phyloP scores from a whole-genome alignment of 2,113 vertebrate genomes.

The Trachemys scripta region DNA sequence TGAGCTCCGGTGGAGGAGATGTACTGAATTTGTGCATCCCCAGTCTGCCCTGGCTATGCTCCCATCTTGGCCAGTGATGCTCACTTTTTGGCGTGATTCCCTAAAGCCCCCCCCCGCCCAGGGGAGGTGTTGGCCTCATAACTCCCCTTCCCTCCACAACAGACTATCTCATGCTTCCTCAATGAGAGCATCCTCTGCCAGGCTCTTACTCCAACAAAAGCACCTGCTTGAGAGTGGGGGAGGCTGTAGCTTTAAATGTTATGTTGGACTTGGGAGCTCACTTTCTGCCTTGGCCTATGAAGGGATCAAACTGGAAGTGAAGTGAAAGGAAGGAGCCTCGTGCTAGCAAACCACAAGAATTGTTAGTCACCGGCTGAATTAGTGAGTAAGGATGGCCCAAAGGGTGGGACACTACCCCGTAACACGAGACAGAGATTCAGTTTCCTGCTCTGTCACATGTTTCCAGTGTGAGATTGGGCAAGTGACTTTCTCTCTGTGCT shows the following conservation, averaged over 20 bases:
- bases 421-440: neutral
- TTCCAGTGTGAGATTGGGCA: neutral
- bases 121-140: neutral
- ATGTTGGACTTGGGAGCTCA: neutral
- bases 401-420: neutral
- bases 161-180: neutral
- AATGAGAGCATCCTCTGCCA: neutral
- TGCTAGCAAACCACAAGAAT: neutral
- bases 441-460: neutral
- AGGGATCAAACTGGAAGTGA: neutral
- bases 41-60: neutral
- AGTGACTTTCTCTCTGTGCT: neutral
- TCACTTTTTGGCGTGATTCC: neutral
- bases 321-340: neutral
- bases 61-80: neutral
- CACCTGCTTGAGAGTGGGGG: neutral
- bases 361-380: neutral
- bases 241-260: neutral
- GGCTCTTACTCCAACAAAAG: neutral
- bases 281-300: neutral
- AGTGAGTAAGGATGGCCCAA: neutral
- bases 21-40: neutral
- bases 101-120: neutral
- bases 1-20: accelerated
- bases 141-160: neutral